phyloP scores from a whole-genome alignment of 2,888 invertebrate genomes.

The Sesia apiformis region DNA sequence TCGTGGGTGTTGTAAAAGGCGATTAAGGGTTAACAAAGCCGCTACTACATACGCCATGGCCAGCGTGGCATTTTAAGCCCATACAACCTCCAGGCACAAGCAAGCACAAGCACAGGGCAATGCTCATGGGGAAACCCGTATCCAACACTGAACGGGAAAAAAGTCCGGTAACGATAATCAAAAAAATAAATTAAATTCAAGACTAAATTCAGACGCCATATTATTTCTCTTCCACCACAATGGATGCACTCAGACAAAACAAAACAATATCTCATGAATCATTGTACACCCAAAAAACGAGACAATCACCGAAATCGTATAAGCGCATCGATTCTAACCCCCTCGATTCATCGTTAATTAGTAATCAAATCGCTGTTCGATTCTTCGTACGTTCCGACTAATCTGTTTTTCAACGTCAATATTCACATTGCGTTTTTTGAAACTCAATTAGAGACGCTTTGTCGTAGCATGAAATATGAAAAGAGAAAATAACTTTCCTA shows the following conservation, averaged over 20 bases:
- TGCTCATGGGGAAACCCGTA: too few relatives aligned
- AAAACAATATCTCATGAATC: conserved; percentile 14
- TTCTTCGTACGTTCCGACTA: not conserved
- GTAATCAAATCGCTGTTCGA: not conserved
- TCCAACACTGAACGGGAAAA: too few relatives aligned
- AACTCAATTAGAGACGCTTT: not conserved
- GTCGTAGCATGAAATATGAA: not conserved
- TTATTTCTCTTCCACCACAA: conserved; percentile 16
- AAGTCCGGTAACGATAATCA: too few relatives aligned
- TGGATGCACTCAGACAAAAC: conserved; percentile 29
- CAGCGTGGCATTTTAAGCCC: too few relatives aligned
- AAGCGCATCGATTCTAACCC: not conserved
- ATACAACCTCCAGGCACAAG: too few relatives aligned
- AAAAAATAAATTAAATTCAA: too few relatives aligned
- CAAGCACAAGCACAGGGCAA: too few relatives aligned
- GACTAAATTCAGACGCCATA: too few relatives aligned
- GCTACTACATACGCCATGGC: too few relatives aligned
- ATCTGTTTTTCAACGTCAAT: not conserved
- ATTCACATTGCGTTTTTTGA: not conserved
- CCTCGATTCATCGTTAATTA: not conserved
- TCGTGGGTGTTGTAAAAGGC: too few relatives aligned
- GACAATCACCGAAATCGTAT: not conserved
- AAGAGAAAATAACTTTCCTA: not conserved
- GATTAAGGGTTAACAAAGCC: too few relatives aligned
- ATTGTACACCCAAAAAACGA: not conserved